Conservation (phyloP, 2,888 invertebrate genomes). For the Idaea dimidiata region DNA sequence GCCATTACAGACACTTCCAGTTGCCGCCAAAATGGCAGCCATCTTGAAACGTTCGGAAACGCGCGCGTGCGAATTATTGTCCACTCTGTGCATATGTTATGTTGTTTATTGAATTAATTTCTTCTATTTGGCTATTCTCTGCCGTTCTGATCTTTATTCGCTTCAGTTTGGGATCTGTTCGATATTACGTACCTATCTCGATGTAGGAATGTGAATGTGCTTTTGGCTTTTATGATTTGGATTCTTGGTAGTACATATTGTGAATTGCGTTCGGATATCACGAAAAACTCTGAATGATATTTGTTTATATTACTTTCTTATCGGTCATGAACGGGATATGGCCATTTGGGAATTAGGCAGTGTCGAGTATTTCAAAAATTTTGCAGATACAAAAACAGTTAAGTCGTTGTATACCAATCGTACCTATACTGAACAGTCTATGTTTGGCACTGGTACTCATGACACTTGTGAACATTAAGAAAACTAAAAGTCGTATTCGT, state of each 20-base stretch:
- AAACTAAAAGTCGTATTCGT: no score
- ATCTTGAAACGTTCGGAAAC: constrained; percentile 58
- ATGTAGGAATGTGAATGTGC: not conserved
- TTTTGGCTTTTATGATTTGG: constrained; percentile 1
- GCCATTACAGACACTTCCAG: constrained; percentile 70
- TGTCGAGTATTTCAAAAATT: no score
- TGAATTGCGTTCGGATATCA: not conserved
- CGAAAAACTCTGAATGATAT: not conserved
- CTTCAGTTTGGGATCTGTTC: constrained; percentile 26
- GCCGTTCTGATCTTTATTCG: constrained; percentile 43
- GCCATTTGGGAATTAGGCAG: no score
- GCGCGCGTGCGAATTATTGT: constrained; percentile 78
- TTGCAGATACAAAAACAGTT: no score
- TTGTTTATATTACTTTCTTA: no score
- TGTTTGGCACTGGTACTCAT: no score
- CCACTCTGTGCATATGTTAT: constrained; percentile 71
- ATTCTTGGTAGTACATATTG: not conserved
- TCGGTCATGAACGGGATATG: no score
- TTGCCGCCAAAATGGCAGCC: constrained; percentile 67
- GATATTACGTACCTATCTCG: constrained; percentile 20
- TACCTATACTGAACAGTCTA: no score
- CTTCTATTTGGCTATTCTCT: constrained; percentile 59
- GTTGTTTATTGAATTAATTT: constrained; percentile 80
- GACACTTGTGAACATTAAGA: no score
- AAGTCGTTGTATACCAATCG: no score